A percentile compares a stretch with the other conserved stretches of the same genome.
Conservation (phyloP, 30 jellyfish, hydroid and myxozoan genomes). For the Aurelia coerulea region DNA sequence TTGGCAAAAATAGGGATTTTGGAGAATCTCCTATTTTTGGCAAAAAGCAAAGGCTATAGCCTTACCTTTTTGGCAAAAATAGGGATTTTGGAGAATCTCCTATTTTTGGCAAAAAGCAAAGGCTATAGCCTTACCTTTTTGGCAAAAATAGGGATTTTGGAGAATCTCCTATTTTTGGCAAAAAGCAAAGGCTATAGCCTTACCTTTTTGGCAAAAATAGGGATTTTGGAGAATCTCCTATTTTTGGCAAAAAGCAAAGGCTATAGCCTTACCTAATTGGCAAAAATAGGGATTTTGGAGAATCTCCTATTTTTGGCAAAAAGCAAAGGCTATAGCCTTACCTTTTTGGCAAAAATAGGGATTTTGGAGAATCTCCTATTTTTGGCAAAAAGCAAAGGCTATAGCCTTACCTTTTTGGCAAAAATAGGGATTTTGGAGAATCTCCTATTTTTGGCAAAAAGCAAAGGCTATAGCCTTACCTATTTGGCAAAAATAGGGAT, state of each 20-base stretch:
- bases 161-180: not conserved
- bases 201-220: not conserved
- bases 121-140: not conserved
- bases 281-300: not conserved
- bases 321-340: not conserved
- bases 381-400: not conserved
- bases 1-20: too few relatives aligned
- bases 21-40: too few relatives aligned
- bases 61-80: too few relatives aligned
- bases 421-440: not conserved
- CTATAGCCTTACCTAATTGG: not conserved
- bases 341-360: not conserved
- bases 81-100: not conserved
- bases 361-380: not conserved
- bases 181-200: not conserved
- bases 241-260: not conserved
- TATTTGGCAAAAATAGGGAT: not conserved
- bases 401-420: not conserved
- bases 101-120: not conserved
- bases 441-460: not conserved
- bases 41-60: too few relatives aligned
- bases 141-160: not conserved
- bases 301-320: not conserved
- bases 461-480: not conserved
- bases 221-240: not conserved